Base-by-base conservation (phyloP, 2,888 invertebrate species). In the Tiliacea aurago region DNA sequence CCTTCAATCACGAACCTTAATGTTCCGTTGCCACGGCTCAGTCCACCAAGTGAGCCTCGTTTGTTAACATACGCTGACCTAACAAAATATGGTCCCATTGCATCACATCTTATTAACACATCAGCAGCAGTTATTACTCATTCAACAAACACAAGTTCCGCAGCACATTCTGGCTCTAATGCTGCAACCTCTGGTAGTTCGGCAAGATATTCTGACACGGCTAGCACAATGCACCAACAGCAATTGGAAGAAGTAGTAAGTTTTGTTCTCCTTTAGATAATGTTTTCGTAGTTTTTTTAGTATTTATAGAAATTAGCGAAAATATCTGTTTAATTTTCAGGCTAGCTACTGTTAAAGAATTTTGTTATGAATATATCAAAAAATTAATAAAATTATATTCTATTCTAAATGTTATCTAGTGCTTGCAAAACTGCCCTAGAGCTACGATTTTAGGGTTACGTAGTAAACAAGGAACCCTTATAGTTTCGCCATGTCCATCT, bases 1-100 rank as follows among this genome's bases (percentile, higher is more conserved):
- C 74, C 74, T 69, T 15, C 58, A 51, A 74, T 74, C 18, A 58
- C 37, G 10, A 58, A 23, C 23, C 1, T 72, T 11, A 3, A 45
- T 37, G 0, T 37, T 11, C 5, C 45, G 23, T n/a, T 51, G 28
- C 2, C 43, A n/a, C 43, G 33, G 3, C 9, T 15, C 20, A 77
- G 20, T 67, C 3, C 33, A 43, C 1, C 23, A 33, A 65, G 33
- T 28, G 7, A 3, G 7, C 6, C 18, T 4, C 51, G 0, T 45
- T 67, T 10, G 18, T 18, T 23, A 13, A 9, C 28, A 9, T 51
- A 15, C 1, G 15, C 41, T 51, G 51, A 70, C 0, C 3, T 18
- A 2, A 0, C 5, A 43, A 15, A n/a, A 28, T 9, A n/a, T 23
- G 67, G 23, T 6, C 47, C 37, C 37, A 10, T 18, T 37, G 45